Percentiles rank a stretch among this genome's conserved stretches.
These are phyloP conservation scores for Galemys pyrenaicus DNA, from an alignment of 2,113 vertebrate genomes.

Conservation along the genomic window DNA sequence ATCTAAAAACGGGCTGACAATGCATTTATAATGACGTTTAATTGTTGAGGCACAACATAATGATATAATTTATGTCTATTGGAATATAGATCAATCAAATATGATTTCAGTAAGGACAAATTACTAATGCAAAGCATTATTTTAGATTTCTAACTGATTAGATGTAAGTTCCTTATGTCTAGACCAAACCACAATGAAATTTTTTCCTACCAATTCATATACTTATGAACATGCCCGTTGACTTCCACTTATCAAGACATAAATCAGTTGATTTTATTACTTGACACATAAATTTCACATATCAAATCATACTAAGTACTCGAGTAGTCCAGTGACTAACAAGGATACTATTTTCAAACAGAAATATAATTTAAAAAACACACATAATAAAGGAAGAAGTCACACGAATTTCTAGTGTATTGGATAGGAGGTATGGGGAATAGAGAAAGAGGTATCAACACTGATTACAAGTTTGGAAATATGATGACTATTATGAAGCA, in stretches of 20 bases:
- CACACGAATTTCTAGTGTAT: neutral
- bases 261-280: neutral
- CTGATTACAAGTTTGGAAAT: neutral
- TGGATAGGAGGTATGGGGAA: neutral
- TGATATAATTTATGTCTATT: neutral
- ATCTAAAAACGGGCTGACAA: neutral
- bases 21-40: neutral
- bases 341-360: neutral
- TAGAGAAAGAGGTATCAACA: neutral
- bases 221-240: neutral
- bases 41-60: neutral
- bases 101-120: neutral
- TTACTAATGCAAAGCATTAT: neutral
- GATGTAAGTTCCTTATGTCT: neutral
- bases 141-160: neutral
- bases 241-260: neutral
- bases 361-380: neutral
- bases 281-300: neutral
- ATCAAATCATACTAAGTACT: neutral
- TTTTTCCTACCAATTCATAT: neutral
- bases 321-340: neutral
- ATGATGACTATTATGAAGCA: neutral
- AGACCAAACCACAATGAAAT: neutral
- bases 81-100: neutral
- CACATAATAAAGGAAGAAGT: neutral